Conservation (phyloP, 2,888 invertebrate species). For the Ichneumoninae sp. region DNA sequence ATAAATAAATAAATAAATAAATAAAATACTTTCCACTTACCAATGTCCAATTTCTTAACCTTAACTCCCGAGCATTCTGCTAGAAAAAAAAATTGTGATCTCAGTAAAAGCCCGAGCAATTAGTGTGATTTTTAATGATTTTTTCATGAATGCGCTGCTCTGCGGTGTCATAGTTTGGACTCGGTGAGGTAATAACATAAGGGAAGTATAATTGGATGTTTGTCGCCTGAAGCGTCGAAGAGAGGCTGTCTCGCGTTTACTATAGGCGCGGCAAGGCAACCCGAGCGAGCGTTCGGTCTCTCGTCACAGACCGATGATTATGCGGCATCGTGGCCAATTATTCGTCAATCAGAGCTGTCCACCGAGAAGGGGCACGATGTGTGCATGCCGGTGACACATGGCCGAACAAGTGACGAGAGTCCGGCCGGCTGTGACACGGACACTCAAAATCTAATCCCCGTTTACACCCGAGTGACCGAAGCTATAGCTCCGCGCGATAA, state of each 20-base stretch:
- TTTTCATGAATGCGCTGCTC: neutral
- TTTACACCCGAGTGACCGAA: constrained; percentile 18
- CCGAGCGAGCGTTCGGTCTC: constrained; percentile 42
- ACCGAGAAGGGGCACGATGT: constrained; percentile 49
- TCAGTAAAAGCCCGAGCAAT: neutral
- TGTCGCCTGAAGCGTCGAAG: constrained; percentile 40
- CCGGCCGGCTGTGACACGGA: constrained; percentile 50
- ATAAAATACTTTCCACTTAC: too few species aligned
- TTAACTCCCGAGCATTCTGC: neutral
- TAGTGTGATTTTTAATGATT: neutral
- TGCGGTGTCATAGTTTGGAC: neutral
- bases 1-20: too few species aligned
- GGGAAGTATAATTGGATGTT: constrained; percentile 9
- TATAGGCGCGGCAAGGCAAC: constrained; percentile 12
- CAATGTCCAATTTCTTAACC: too few species aligned
- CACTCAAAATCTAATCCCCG: constrained; percentile 62
- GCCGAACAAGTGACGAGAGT: constrained; percentile 55
- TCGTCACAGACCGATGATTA: constrained; percentile 66
- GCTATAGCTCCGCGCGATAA: constrained; percentile 1
- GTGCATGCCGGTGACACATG: constrained; percentile 67
- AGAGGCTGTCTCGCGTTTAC: neutral
- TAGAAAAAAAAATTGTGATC: neutral
- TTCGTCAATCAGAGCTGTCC: constrained; percentile 69
- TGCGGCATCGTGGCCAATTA: constrained; percentile 69
- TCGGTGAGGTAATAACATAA: neutral